Percentiles rank a stretch among this genome's conserved stretches.
Conservation (phyloP, 2,113 vertebrate genomes). For the Callipepla californica region DNA sequence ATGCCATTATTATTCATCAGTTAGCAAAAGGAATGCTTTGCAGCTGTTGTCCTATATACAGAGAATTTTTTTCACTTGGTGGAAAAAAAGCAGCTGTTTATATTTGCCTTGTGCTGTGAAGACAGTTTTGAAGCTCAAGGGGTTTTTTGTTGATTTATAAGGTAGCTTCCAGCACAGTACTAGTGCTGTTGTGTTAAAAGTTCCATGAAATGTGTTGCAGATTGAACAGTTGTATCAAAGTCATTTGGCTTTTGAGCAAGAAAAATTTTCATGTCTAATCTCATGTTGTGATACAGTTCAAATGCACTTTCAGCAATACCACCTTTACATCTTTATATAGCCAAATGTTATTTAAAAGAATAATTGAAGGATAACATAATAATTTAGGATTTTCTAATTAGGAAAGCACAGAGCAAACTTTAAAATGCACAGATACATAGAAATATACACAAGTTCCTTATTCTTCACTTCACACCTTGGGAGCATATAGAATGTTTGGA, state of each 20-base stretch:
- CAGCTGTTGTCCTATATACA: neutral
- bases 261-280: neutral
- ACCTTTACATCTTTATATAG: neutral
- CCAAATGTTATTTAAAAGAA: neutral
- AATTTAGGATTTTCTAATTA: neutral
- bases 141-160: neutral
- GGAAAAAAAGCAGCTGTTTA: slow-evolving; percentile 45
- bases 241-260: neutral
- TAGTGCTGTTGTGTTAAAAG: neutral
- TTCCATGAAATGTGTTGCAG: neutral
- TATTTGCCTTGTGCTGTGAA: neutral
- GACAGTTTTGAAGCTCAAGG: neutral
- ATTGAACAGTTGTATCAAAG: neutral
- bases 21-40: slow-evolving; percentile 27
- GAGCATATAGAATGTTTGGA: neutral
- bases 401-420: neutral
- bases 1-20: neutral
- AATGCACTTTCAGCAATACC: neutral
- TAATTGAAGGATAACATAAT: neutral
- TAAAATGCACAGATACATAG: neutral
- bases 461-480: neutral
- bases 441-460: neutral
- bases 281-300: neutral
- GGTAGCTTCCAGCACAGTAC: neutral
- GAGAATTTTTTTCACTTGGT: neutral